Conservation (phyloP, 2,113 vertebrate genomes). For the Rhizomys pruinosus region DNA sequence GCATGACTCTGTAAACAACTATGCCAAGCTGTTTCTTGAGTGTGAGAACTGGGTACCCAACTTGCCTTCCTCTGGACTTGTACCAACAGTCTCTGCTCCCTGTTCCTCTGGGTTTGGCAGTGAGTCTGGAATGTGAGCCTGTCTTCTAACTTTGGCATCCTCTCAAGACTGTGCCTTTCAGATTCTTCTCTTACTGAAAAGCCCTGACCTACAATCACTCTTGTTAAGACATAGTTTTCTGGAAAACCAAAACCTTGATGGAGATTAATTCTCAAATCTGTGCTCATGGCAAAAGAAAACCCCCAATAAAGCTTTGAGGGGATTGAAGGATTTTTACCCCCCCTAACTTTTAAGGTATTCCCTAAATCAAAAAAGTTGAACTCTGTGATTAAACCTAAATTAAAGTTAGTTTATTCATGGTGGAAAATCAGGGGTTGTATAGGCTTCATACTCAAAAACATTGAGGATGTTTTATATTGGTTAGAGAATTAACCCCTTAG, state of each 20-base stretch:
- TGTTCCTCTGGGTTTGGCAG: background rate
- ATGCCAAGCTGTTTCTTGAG: background rate
- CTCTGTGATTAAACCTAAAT: background rate
- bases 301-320: background rate
- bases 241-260: background rate
- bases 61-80: background rate
- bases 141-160: background rate
- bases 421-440: slow-evolving; percentile 10
- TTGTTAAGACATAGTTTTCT: background rate
- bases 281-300: background rate
- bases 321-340: background rate
- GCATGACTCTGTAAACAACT: fast-evolving
- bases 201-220: background rate
- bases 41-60: background rate
- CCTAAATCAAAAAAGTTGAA: background rate
- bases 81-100: background rate
- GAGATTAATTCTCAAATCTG: background rate
- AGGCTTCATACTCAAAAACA: background rate
- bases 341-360: background rate
- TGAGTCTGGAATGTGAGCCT: background rate
- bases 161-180: background rate
- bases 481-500: slow-evolving; percentile 19
- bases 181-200: background rate
- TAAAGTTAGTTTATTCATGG: background rate
- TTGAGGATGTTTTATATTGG: no score